Evolutionary conservation across 2,888 invertebrate species (phyloP).

Genomic region (Tenthredo amoena): DNA sequence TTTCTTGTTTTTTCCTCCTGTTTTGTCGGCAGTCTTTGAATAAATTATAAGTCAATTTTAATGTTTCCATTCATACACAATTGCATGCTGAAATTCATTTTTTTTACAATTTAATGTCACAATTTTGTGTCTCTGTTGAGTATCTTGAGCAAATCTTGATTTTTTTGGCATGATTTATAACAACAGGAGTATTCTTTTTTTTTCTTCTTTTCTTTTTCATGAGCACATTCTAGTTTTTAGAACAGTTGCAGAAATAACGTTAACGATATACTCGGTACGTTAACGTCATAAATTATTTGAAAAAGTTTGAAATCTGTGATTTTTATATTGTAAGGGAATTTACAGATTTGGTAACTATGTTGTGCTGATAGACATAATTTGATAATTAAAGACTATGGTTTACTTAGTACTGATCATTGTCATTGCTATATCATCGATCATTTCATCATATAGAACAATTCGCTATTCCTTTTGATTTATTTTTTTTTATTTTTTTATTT

Average conservation of each 20-base stretch:
- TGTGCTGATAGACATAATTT: neutral
- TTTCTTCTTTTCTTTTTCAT: constrained; percentile 27
- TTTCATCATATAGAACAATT: constrained; percentile 16
- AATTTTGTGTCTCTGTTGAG: constrained; percentile 1
- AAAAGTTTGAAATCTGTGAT: neutral
- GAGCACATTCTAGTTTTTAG: constrained; percentile 11
- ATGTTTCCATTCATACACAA: neutral
- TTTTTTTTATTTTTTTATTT: neutral
- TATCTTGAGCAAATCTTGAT: constrained; percentile 10
- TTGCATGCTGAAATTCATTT: neutral
- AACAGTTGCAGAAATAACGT: constrained; percentile 4
- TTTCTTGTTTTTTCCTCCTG: neutral
- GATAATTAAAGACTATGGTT: neutral
- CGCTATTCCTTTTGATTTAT: neutral
- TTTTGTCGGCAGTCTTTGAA: neutral
- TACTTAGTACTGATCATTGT: constrained; percentile 11
- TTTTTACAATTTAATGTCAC: neutral
- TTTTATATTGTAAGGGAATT: neutral
- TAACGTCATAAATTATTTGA: neutral
- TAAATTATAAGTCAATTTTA: neutral
- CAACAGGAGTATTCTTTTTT: constrained; percentile 9
- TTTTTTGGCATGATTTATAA: constrained; percentile 44
- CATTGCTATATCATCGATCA: constrained; percentile 31
- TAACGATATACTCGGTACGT: neutral
- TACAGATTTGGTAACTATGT: neutral